Evolutionary conservation across 2,113 vertebrate species (phyloP).

Genomic region (Colossoma macropomum): DNA sequence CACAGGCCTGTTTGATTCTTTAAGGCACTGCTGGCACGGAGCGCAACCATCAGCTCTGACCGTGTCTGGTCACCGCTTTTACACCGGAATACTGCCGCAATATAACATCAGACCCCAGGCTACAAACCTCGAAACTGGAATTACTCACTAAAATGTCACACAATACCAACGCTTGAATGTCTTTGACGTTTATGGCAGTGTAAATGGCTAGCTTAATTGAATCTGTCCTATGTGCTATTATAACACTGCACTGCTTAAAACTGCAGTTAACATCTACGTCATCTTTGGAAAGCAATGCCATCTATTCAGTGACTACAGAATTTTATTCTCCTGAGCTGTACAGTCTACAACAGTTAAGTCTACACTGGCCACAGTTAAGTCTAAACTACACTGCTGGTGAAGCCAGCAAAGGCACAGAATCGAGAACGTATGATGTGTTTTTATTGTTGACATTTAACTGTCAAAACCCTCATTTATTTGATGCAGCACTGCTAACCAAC

Average conservation of each 20-base stretch:
- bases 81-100: background rate
- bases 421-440: background rate
- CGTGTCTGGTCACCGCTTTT: slow-evolving; percentile 30
- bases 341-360: background rate
- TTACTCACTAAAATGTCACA: slow-evolving; percentile 39
- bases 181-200: slow-evolving; percentile 38
- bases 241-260: background rate
- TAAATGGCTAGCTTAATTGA: slow-evolving; percentile 37
- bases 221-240: slow-evolving; percentile 15
- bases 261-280: slow-evolving; percentile 4
- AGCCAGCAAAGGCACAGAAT: background rate
- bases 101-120: slow-evolving; percentile 22
- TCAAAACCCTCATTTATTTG: background rate
- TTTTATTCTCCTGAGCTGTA: background rate
- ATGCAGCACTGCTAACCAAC: background rate
- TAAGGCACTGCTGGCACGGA: slow-evolving; percentile 29
- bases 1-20: slow-evolving; percentile 32
- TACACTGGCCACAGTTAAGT: slow-evolving; percentile 6
- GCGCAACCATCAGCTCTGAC: slow-evolving; percentile 4
- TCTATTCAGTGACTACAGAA: slow-evolving; percentile 2
- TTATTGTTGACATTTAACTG: background rate
- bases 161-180: slow-evolving; percentile 20
- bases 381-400: background rate
- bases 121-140: slow-evolving; percentile 17
- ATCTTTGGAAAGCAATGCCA: background rate